Percentiles rank a stretch among this genome's conserved stretches.
phyloP scores from a whole-genome alignment of 2,113 vertebrate species.

The Bolborhynchus lineola region DNA sequence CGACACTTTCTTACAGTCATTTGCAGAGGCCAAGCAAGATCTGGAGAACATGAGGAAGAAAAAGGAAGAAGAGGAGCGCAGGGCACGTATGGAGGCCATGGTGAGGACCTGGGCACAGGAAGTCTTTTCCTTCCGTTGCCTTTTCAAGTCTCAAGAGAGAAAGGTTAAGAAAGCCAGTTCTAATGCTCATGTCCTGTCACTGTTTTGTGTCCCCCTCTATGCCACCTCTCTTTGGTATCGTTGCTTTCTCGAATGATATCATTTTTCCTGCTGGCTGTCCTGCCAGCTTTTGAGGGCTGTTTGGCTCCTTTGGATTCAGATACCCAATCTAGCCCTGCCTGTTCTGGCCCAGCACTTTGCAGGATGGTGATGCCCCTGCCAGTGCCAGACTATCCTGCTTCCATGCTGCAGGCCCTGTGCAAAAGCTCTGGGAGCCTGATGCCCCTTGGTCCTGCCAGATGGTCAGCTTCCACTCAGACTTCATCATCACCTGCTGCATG shows the following conservation, averaged over 20 bases:
- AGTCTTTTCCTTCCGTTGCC: not conserved
- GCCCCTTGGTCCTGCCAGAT: not conserved
- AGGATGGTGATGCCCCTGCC: not conserved
- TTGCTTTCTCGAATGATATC: not conserved
- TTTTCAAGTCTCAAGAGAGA: not conserved
- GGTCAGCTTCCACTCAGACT: not conserved
- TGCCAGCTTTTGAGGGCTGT: not conserved
- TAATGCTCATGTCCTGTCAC: not conserved
- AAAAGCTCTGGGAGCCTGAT: not conserved
- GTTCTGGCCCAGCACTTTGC: not conserved
- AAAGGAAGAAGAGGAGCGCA: slow-evolving; percentile 93
- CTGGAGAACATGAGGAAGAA: slow-evolving; percentile 93
- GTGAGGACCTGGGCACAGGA: slow-evolving; percentile 68
- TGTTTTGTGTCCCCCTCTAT: not conserved
- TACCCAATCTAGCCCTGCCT: not conserved
- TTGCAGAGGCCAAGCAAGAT: slow-evolving; percentile 90
- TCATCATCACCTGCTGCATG: not conserved
- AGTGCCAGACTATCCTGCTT: not conserved
- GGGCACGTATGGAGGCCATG: slow-evolving; percentile 94
- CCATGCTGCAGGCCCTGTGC: not conserved
- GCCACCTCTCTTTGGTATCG: not conserved
- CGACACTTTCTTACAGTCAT: slow-evolving; percentile 93
- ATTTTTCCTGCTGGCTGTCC: not conserved
- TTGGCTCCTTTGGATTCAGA: not conserved
- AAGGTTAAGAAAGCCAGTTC: not conserved